A percentile compares a stretch with the other conserved stretches of the same genome.
These are phyloP conservation scores for Alloscopus bannaensis DNA, from an alignment of 2,888 invertebrate genomes.

Conservation along the genomic window DNA sequence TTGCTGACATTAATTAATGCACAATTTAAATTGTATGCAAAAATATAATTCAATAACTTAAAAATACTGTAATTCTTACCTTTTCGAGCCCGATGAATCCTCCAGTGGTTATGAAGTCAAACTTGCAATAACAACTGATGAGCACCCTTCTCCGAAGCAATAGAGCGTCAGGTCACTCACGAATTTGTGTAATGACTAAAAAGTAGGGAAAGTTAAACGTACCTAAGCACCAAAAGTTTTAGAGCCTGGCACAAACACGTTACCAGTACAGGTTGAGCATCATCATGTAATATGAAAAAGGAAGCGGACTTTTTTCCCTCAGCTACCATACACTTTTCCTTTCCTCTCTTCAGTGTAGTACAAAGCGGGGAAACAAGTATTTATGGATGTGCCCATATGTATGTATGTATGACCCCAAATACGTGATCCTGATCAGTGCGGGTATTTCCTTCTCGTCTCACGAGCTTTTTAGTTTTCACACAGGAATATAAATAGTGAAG, in stretches of 20 bases:
- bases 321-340: too few species aligned
- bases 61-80: too few species aligned
- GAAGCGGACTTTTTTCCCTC: too few species aligned
- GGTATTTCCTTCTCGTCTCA: constrained; percentile 41
- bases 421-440: constrained; percentile 50
- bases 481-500: constrained; percentile 31
- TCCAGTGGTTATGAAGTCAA: too few species aligned
- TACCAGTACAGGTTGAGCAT: too few species aligned
- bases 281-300: too few species aligned
- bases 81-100: too few species aligned
- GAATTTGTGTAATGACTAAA: constrained; percentile 57
- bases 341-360: background rate
- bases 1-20: too few species aligned
- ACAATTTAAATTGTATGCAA: too few species aligned
- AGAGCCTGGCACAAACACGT: too few species aligned
- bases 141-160: background rate
- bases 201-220: constrained; percentile 4
- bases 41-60: too few species aligned
- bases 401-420: constrained; percentile 52
- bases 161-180: constrained; percentile 49
- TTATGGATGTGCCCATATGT: background rate
- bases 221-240: constrained; percentile 28
- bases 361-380: background rate
- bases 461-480: constrained; percentile 29
- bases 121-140: too few species aligned